These are phyloP conservation scores for Melanaphis sacchari DNA, from an alignment of 1,140 invertebrate genomes.

Conservation along the genomic window DNA sequence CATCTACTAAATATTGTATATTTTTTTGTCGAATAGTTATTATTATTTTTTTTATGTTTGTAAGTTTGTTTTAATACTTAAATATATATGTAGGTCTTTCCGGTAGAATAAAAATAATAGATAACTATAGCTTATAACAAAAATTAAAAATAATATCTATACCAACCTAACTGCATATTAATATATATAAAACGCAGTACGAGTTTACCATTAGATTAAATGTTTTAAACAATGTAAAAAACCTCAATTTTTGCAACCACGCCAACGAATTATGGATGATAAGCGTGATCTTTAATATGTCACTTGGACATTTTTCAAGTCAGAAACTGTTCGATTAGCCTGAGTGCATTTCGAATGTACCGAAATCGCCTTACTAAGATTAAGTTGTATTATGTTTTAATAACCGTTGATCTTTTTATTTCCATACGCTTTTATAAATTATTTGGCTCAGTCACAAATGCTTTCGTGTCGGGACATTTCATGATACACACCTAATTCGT, in stretches of 20 bases:
- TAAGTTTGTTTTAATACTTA: too few species aligned
- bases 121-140: too few species aligned
- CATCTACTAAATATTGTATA: background rate
- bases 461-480: background rate
- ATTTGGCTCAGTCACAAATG: background rate
- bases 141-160: too few species aligned
- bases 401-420: background rate
- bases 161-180: too few species aligned
- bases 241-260: background rate
- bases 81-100: background rate
- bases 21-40: background rate
- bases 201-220: background rate
- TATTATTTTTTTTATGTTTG: background rate
- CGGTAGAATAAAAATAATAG: background rate
- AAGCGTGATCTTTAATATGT: background rate
- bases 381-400: background rate
- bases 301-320: background rate
- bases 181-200: background rate
- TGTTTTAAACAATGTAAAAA: background rate
- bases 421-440: background rate
- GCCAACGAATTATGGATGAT: background rate
- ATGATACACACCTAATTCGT: background rate
- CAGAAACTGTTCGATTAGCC: background rate
- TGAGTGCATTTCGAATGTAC: background rate
- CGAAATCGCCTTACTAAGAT: background rate